Base-by-base conservation (phyloP, 2,113 vertebrate genomes). In the Merops nubicus region DNA sequence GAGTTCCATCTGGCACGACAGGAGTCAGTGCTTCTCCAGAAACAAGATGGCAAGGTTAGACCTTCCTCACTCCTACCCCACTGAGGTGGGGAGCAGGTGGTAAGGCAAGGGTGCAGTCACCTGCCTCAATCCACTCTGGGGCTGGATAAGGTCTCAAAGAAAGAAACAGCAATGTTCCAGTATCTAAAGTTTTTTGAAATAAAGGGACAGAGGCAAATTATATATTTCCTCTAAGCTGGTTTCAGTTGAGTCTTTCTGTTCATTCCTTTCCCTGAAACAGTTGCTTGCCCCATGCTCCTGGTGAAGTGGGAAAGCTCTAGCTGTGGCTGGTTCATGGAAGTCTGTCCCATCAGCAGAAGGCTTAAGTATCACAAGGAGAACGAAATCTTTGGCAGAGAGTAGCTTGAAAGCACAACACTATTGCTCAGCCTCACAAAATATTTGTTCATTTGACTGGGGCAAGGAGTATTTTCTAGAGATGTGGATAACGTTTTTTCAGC, bases 301-400 rank as follows among this genome's bases (percentile, higher is more conserved):
- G 47, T 20, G 33, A 89, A 75, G 36, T 6, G 17, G 21, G 62
- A 81, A 84, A 82, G 23, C 29, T 85, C 78, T 85, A 63, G 8
- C 43, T 80, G 34, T 54, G 31, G 45, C n/a, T 9, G 3, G 14
- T 38, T 96, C 89, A 69, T 57, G 15, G 57, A 78, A 18, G 50
- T 67, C 38, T 70, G 72, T 62, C 82, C 59, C 56, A 56, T 69
- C 70, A 89, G 60, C 34, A 85, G 54, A 78, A 82, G 42, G 54
- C 51, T 64, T 70, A 89, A 78, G 42, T 65, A 80, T 82, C 63
- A 88, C 54, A 38, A 63, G 29, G 22, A 77, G 38, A 80, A 69
- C 48, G 76, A 90, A 93, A 83, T n/a, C 38, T 26, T 86, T 88
- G 82, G 38, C 94, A 88, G 63, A 96, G 16, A 76, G 23, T 67